phyloP scores from a whole-genome alignment of 2,888 invertebrate species.

The Cosmopolites sordidus region DNA sequence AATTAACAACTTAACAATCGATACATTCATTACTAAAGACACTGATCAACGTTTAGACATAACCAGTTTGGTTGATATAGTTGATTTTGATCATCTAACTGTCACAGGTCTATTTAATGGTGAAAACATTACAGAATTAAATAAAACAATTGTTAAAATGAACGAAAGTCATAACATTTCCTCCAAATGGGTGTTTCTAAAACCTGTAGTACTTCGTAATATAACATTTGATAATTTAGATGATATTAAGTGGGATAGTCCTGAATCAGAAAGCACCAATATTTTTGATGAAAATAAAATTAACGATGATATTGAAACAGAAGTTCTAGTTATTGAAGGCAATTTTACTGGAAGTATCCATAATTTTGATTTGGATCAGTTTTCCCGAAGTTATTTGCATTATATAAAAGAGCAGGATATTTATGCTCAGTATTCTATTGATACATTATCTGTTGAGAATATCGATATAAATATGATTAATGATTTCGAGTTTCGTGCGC shows the following conservation, averaged over 20 bases:
- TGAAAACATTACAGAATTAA: conserved; percentile 47
- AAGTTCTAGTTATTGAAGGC: conserved; percentile 24
- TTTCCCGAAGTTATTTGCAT: conserved; percentile 41
- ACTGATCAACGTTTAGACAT: conserved; percentile 50
- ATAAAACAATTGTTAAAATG: conserved; percentile 46
- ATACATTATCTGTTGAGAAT: conserved; percentile 38
- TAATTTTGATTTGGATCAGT: conserved; percentile 42
- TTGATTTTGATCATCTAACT: conserved; percentile 49
- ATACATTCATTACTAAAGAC: conserved; percentile 50
- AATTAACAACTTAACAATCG: conserved; percentile 49
- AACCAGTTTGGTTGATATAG: conserved; percentile 44
- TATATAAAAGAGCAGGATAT: conserved; percentile 41
- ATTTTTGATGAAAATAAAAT: background rate
- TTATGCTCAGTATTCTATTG: conserved; percentile 40
- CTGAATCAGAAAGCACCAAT: background rate
- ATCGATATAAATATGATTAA: conserved; percentile 42
- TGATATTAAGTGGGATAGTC: conserved; percentile 29
- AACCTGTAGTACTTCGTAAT: conserved; percentile 37
- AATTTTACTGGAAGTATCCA: conserved; percentile 43
- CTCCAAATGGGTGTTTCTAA: conserved; percentile 45
- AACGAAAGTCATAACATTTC: conserved; percentile 45
- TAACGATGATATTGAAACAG: conserved; percentile 16
- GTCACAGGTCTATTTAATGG: conserved; percentile 47
- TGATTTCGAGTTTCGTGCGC: conserved; percentile 38
- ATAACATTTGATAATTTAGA: conserved; percentile 46